phyloP scores from a whole-genome alignment of 2,888 invertebrate genomes.

The Melanargia galathea region DNA sequence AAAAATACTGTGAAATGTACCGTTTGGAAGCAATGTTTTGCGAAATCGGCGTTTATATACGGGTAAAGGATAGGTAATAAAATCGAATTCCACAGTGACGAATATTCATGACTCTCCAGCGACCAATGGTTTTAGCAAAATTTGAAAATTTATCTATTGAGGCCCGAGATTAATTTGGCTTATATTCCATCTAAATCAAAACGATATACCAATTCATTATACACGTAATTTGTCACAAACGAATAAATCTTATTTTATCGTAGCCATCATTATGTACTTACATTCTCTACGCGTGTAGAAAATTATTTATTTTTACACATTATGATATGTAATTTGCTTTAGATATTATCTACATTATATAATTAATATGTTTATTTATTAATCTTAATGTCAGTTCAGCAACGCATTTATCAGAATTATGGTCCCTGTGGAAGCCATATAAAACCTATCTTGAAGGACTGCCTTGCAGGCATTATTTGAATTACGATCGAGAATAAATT shows the following conservation, averaged over 20 bases:
- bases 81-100: neutral
- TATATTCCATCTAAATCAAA: constrained; percentile 1
- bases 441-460: neutral
- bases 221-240: neutral
- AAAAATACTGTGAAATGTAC: neutral
- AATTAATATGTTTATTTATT: too few species aligned
- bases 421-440: neutral
- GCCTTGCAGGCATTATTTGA: constrained; percentile 18
- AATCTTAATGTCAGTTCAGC: too few species aligned
- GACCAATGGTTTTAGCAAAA: neutral
- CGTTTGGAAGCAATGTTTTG: neutral
- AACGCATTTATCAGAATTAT: neutral
- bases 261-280: neutral
- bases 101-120: neutral
- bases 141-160: constrained; percentile 6
- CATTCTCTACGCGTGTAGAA: neutral
- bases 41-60: neutral
- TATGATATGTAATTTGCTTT: neutral
- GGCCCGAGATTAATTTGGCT: neutral
- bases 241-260: neutral
- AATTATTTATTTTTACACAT: neutral
- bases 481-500: constrained; percentile 10
- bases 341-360: neutral
- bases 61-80: constrained; percentile 2
- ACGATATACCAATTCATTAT: constrained; percentile 6